These are phyloP conservation scores for Andricus quercusramuli DNA, from an alignment of 2,888 invertebrate species.

Conservation along the genomic window DNA sequence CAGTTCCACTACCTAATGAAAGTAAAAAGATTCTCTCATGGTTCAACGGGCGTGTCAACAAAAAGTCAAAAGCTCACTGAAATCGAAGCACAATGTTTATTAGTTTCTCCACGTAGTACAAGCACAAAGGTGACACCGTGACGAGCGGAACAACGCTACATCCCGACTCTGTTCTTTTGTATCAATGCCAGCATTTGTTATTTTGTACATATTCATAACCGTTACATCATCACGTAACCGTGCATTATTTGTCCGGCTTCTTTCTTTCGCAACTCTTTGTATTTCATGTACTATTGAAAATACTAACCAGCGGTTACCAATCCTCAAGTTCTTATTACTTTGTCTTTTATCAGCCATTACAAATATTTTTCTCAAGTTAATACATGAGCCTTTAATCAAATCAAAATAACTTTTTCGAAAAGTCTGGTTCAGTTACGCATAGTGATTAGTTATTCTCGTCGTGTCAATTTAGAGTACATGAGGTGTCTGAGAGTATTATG, in stretches of 20 bases:
- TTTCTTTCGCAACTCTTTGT: slow-evolving; percentile 53
- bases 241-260: slow-evolving; percentile 58
- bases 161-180: slow-evolving; percentile 63
- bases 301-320: slow-evolving; percentile 56
- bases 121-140: slow-evolving; percentile 63
- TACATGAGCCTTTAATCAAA: too few relatives aligned
- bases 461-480: too few relatives aligned
- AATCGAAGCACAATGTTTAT: slow-evolving; percentile 63
- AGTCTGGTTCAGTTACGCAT: too few relatives aligned
- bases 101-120: slow-evolving; percentile 67
- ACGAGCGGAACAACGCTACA: slow-evolving; percentile 51
- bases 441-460: too few relatives aligned
- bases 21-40: neutral
- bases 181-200: slow-evolving; percentile 65
- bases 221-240: slow-evolving; percentile 69
- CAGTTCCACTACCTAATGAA: neutral
- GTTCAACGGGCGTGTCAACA: neutral
- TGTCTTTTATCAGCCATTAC: neutral
- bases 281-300: slow-evolving; percentile 52
- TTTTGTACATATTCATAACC: slow-evolving; percentile 75
- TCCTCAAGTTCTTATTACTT: slow-evolving; percentile 16
- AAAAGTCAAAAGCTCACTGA: slow-evolving; percentile 58
- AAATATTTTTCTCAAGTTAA: too few relatives aligned
- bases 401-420: too few relatives aligned
- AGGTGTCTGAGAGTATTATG: too few relatives aligned